These are phyloP conservation scores for Stomatorhinus ivindoensis DNA, from an alignment of 2,113 vertebrate species.

Conservation along the genomic window DNA sequence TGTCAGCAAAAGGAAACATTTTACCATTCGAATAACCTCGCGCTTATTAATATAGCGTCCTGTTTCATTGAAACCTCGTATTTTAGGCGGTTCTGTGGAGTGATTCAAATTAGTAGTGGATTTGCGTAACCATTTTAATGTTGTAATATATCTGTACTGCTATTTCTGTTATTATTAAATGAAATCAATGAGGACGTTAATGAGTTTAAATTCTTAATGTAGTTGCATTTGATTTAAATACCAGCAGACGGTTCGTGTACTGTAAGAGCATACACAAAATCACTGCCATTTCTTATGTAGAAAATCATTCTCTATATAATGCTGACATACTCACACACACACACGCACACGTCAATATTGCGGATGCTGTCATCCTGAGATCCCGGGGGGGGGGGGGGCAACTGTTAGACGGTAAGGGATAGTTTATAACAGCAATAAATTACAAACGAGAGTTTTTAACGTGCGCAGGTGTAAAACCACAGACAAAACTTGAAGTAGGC, in stretches of 20 bases:
- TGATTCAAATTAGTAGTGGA: background rate
- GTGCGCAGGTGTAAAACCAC: conserved; percentile 65
- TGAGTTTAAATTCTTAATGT: background rate
- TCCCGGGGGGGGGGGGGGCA: background rate
- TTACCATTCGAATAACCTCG: background rate
- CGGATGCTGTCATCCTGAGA: background rate
- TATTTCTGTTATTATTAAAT: background rate
- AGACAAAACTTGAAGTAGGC: conserved; percentile 30
- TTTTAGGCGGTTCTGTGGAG: background rate
- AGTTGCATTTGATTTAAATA: background rate
- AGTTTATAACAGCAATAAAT: conserved; percentile 56
- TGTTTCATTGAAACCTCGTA: background rate
- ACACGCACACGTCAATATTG: background rate
- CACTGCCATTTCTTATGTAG: background rate
- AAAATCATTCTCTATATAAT: background rate
- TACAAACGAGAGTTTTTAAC: conserved; percentile 32
- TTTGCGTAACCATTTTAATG: background rate
- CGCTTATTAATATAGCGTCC: background rate
- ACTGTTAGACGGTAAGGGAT: conserved; percentile 31
- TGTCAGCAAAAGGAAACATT: background rate
- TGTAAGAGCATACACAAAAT: background rate
- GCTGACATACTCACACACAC: background rate
- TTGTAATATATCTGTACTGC: background rate
- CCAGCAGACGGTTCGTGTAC: background rate
- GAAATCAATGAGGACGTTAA: background rate